These are phyloP conservation scores for Cryptocephalus moraei DNA, from an alignment of 2,888 invertebrate species.

Conservation along the genomic window DNA sequence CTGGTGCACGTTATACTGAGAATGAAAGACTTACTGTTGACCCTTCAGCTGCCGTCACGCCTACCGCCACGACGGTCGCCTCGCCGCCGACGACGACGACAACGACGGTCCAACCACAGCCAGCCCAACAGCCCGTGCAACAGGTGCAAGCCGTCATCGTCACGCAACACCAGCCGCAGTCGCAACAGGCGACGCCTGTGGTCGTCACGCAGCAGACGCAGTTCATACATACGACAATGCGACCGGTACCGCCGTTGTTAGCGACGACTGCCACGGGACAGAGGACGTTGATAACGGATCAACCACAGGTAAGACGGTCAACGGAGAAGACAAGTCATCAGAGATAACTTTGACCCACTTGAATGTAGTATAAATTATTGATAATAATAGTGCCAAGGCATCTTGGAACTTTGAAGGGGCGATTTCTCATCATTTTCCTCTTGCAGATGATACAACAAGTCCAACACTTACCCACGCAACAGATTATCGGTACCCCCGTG, in stretches of 20 bases:
- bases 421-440: background rate
- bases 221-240: constrained; percentile 21
- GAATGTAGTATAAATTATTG: too few relatives aligned
- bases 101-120: constrained; percentile 4
- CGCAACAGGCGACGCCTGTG: constrained; percentile 15
- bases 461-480: constrained; percentile 31
- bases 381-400: too few relatives aligned
- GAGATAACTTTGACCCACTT: too few relatives aligned
- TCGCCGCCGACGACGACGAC: constrained; percentile 11
- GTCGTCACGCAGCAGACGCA: constrained; percentile 14
- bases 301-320: constrained; percentile 7
- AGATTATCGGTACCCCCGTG: constrained; percentile 42
- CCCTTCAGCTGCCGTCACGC: constrained; percentile 11
- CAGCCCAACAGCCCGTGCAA: constrained; percentile 7
- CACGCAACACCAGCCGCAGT: constrained; percentile 1
- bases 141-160: constrained; percentile 3
- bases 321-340: too few relatives aligned
- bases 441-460: constrained; percentile 12
- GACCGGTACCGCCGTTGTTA: constrained; percentile 33
- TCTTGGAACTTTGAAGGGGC: too few relatives aligned
- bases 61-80: constrained; percentile 13
- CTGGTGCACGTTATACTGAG: too few relatives aligned
- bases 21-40: too few relatives aligned
- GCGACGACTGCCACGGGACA: constrained; percentile 28
- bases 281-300: constrained; percentile 28